Evolutionary conservation across 2,888 invertebrate species (phyloP).

Genomic region (Nymphalis polychloros): DNA sequence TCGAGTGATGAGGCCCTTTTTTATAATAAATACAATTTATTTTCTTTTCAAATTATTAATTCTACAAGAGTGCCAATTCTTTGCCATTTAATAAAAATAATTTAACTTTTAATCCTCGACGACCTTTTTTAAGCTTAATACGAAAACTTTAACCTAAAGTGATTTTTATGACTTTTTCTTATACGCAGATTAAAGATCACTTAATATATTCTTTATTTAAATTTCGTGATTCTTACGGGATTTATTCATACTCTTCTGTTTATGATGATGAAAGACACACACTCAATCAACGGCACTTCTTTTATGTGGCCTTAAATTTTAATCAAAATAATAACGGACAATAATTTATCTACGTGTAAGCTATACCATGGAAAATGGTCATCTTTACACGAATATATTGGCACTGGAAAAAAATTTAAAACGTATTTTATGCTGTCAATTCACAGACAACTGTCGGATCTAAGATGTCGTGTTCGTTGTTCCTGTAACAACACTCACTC

Average conservation of each 20-base stretch:
- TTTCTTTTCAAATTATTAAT: background rate
- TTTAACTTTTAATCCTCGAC: slow-evolving; percentile 8
- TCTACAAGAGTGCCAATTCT: background rate
- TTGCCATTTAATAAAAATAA: background rate
- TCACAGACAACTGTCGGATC: no score
- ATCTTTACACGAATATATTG: no score
- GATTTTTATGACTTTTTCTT: background rate
- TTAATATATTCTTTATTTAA: background rate
- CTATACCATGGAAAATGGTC: no score
- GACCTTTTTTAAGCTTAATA: background rate
- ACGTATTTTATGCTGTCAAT: no score
- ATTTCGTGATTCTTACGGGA: background rate
- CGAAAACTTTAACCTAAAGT: background rate
- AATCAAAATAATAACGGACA: no score
- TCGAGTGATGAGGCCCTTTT: background rate
- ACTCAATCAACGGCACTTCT: no score
- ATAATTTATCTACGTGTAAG: no score
- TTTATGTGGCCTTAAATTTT: no score
- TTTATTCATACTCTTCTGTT: background rate
- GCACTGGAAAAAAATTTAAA: no score
- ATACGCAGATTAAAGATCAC: background rate
- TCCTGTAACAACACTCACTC: no score
- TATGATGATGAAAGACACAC: no score
- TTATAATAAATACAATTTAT: slow-evolving; percentile 5
- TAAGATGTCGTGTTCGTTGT: no score